A percentile compares a stretch with the other conserved stretches of the same genome.
phyloP scores from a whole-genome alignment of 2,888 invertebrate species.

The Drosophila maculinotata region DNA sequence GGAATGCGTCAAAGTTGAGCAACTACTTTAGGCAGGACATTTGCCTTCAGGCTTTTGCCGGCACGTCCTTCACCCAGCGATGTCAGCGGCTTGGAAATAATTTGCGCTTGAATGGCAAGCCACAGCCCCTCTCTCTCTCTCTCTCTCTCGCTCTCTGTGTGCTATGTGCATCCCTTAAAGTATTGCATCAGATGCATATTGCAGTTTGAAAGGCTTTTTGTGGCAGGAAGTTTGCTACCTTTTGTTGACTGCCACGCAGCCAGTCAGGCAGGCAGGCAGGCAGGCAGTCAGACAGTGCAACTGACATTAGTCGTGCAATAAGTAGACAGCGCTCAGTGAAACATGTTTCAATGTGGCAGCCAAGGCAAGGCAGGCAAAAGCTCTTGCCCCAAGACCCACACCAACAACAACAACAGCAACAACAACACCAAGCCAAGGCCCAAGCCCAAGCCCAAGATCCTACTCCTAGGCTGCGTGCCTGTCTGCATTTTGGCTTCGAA shows the following conservation, averaged over 20 bases:
- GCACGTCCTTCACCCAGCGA: constrained; percentile 45
- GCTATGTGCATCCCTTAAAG: constrained; percentile 29
- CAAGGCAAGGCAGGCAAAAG: constrained; percentile 26
- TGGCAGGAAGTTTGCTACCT: constrained; percentile 74
- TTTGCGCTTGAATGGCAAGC: constrained; percentile 63
- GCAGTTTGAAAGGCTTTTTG: constrained; percentile 68
- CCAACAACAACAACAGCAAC: constrained; percentile 38
- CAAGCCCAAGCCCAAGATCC: constrained; percentile 32
- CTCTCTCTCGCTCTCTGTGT: neutral
- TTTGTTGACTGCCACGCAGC: constrained; percentile 58
- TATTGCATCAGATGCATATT: constrained; percentile 65
- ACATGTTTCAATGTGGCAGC: constrained; percentile 72
- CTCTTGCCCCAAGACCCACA: constrained; percentile 28
- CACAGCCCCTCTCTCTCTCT: constrained; percentile 40
- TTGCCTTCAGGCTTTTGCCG: constrained; percentile 9
- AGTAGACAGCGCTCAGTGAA: constrained; percentile 77
- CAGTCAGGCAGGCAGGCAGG: constrained; percentile 6
- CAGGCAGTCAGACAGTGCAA: constrained; percentile 50
- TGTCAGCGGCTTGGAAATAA: constrained; percentile 63
- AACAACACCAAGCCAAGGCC: constrained; percentile 35
- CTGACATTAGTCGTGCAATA: constrained; percentile 80
- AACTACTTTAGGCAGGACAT: constrained; percentile 33
- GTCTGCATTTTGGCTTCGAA: constrained; percentile 54
- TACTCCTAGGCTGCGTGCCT: constrained; percentile 46
- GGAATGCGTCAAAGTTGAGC: constrained; percentile 18